phyloP scores from a whole-genome alignment of 2,888 invertebrate species.

The Chrysolina haemoptera region DNA sequence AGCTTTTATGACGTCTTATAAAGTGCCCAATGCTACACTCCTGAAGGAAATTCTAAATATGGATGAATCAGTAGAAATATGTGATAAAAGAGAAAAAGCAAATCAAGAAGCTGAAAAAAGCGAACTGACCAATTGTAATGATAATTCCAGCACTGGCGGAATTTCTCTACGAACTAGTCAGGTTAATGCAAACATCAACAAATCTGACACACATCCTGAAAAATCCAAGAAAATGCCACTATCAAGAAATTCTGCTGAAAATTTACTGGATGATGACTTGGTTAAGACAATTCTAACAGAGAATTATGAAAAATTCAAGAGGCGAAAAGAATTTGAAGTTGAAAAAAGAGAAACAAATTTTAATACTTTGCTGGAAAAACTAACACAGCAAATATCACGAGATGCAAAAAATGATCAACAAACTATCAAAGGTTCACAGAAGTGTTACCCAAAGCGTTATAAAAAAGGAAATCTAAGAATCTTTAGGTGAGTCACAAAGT shows the following conservation, averaged over 20 bases:
- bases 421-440: neutral
- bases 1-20: neutral
- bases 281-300: constrained; percentile 28
- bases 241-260: neutral
- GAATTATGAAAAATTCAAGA: constrained; percentile 30
- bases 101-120: neutral
- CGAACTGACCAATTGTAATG: neutral
- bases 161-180: neutral
- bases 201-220: neutral
- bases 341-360: constrained; percentile 1
- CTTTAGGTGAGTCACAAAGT: constrained; percentile 38
- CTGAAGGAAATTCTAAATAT: neutral
- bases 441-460: constrained; percentile 39
- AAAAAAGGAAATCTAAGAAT: constrained; percentile 50
- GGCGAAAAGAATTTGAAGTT: neutral
- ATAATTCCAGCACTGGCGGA: neutral
- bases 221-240: neutral
- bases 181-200: neutral
- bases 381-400: constrained; percentile 9
- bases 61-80: neutral
- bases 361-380: constrained; percentile 1
- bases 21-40: neutral
- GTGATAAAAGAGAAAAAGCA: neutral
- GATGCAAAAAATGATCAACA: constrained; percentile 4
- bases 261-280: constrained; percentile 25